These are phyloP conservation scores for Zaprionus capensis DNA, from an alignment of 1,140 invertebrate genomes.

Conservation along the genomic window DNA sequence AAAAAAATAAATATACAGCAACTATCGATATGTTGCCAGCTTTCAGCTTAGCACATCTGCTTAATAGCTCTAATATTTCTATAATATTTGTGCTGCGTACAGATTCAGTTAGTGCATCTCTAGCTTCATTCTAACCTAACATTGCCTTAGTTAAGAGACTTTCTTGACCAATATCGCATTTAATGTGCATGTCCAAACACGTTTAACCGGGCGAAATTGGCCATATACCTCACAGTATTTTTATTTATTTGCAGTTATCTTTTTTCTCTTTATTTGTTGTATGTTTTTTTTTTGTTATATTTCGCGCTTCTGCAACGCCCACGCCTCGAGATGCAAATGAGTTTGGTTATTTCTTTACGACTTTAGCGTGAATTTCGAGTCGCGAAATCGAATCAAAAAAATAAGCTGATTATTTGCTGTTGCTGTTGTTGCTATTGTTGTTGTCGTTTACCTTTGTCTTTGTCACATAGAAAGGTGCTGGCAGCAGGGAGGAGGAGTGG, in stretches of 20 bases:
- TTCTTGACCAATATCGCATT: conserved; percentile 18
- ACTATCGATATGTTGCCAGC: too few species aligned
- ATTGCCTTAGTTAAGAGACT: neutral
- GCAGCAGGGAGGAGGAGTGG: neutral
- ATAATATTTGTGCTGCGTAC: neutral
- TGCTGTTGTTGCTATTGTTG: neutral
- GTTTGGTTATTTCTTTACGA: conserved; percentile 19
- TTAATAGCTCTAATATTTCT: neutral
- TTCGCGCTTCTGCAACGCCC: conserved; percentile 37
- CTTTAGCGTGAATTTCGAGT: conserved; percentile 19
- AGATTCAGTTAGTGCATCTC: neutral
- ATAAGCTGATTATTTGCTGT: conserved; percentile 47
- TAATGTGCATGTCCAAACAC: conserved; percentile 31
- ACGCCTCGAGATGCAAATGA: conserved; percentile 48
- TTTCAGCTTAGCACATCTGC: too few species aligned
- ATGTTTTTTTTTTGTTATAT: neutral
- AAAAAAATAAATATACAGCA: too few species aligned
- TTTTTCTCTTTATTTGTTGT: neutral
- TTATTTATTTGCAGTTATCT: neutral
- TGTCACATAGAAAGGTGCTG: conserved; percentile 19
- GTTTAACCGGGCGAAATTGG: conserved; percentile 28
- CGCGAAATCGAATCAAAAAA: conserved; percentile 16
- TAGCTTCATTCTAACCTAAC: neutral
- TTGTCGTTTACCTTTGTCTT: conserved; percentile 21
- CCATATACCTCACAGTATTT: neutral